Percentiles rank a stretch among this genome's conserved stretches.
Evolutionary conservation across 2,888 invertebrate species (phyloP).

Genomic region (Drosophila rubida): DNA sequence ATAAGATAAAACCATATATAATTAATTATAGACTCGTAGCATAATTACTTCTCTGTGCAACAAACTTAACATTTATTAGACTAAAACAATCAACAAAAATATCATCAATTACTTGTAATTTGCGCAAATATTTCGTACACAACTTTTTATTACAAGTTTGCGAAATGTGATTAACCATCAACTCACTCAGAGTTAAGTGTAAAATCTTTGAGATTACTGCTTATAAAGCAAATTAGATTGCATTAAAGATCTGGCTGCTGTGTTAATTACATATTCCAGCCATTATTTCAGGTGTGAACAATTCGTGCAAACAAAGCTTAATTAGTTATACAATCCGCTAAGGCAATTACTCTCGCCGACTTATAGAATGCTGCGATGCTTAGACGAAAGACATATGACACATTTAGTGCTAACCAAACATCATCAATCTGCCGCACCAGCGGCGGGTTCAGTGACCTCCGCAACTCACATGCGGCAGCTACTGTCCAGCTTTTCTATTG

Average conservation of each 20-base stretch:
- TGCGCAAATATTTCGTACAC: too few relatives aligned
- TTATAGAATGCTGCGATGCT: conserved; percentile 1
- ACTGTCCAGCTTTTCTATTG: conserved; percentile 51
- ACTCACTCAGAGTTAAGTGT: too few relatives aligned
- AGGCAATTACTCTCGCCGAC: conserved; percentile 16
- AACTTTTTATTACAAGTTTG: too few relatives aligned
- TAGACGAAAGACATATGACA: conserved; percentile 33
- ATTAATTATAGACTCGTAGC: too few relatives aligned
- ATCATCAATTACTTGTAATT: too few relatives aligned
- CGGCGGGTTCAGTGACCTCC: conserved; percentile 55
- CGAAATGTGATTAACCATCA: too few relatives aligned
- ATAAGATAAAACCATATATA: background rate
- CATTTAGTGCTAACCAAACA: conserved; percentile 35
- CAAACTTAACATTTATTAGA: too few relatives aligned
- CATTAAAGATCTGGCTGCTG: background rate
- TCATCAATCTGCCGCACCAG: conserved; percentile 31
- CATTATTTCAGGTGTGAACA: background rate
- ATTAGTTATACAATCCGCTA: conserved; percentile 21
- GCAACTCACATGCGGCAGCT: background rate
- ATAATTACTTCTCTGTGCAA: too few relatives aligned
- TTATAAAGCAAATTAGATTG: background rate
- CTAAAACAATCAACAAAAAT: too few relatives aligned
- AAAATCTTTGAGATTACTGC: too few relatives aligned
- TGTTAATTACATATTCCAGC: background rate
- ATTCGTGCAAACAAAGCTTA: conserved; percentile 29